These are phyloP conservation scores for Agelastica alni DNA, from an alignment of 2,888 invertebrate species.

Conservation along the genomic window DNA sequence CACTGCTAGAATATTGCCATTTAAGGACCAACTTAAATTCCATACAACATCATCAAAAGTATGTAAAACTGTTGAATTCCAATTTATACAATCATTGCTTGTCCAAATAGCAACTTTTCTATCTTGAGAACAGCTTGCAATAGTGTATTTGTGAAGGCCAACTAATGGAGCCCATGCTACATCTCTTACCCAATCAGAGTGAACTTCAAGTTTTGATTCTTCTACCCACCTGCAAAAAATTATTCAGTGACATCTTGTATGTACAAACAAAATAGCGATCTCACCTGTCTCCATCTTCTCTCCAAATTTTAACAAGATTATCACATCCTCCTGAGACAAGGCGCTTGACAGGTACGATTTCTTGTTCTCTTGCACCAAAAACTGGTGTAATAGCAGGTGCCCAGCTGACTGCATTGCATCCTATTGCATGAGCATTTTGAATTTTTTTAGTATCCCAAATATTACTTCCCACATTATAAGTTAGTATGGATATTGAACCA, in stretches of 20 bases:
- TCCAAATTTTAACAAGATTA: slow-evolving; percentile 94
- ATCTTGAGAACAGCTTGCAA: slow-evolving; percentile 96
- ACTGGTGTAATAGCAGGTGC: slow-evolving; percentile 78
- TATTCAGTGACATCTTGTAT: too few relatives aligned
- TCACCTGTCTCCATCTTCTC: slow-evolving; percentile 76
- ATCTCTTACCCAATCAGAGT: slow-evolving; percentile 98
- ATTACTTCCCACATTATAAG: slow-evolving; percentile 69
- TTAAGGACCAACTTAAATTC: slow-evolving; percentile 99
- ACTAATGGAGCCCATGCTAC: slow-evolving; percentile 96
- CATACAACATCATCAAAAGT: slow-evolving; percentile 98
- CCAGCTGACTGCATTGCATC: slow-evolving; percentile 97
- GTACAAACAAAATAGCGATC: not conserved
- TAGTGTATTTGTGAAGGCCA: slow-evolving; percentile 82
- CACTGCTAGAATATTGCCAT: slow-evolving; percentile 95
- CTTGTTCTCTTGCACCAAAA: slow-evolving; percentile 64
- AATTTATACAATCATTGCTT: slow-evolving; percentile 80
- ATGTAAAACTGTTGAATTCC: slow-evolving; percentile 86
- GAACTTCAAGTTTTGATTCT: slow-evolving; percentile 92
- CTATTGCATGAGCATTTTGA: slow-evolving; percentile 94
- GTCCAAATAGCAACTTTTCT: slow-evolving; percentile 85
- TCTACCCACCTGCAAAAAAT: slow-evolving; percentile 65
- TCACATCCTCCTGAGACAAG: slow-evolving; percentile 98
- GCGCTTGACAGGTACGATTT: slow-evolving; percentile 64
- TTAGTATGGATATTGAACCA: slow-evolving; percentile 89
- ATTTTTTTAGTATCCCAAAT: slow-evolving; percentile 95